phyloP scores from a whole-genome alignment of 2,888 invertebrate genomes.

The Lutraria lutraria region DNA sequence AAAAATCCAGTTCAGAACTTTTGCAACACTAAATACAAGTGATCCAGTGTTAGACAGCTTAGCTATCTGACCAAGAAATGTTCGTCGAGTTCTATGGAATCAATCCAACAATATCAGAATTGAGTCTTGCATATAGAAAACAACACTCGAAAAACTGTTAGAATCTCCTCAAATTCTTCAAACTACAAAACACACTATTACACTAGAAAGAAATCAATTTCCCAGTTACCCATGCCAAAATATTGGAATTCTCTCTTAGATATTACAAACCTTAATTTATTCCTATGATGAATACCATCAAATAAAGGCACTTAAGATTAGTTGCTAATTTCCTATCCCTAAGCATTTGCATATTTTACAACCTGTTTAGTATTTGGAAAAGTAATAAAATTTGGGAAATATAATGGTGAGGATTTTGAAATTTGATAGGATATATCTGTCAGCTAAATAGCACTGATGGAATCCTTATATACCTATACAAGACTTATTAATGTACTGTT shows the following conservation, averaged over 20 bases:
- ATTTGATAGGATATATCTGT: too few species aligned
- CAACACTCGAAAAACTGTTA: slow-evolving; percentile 13
- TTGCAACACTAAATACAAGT: not conserved
- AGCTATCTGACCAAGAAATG: not conserved
- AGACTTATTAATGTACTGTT: too few species aligned
- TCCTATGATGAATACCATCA: slow-evolving; percentile 9
- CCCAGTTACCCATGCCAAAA: slow-evolving; percentile 20
- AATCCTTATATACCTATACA: too few species aligned
- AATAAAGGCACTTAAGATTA: not conserved
- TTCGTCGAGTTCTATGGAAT: not conserved
- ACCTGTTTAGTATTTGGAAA: not conserved
- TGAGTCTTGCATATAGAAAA: not conserved
- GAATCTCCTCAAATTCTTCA: not conserved
- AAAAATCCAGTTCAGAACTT: slow-evolving; percentile 1
- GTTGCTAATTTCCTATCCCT: slow-evolving; percentile 10
- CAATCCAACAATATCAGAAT: not conserved
- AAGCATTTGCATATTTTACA: slow-evolving; percentile 12
- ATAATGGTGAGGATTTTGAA: too few species aligned
- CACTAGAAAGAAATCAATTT: slow-evolving; percentile 16
- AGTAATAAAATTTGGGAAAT: not conserved
- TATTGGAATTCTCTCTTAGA: slow-evolving; percentile 22
- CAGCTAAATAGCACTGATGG: too few species aligned
- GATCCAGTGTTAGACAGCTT: not conserved
- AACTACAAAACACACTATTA: slow-evolving; percentile 15
- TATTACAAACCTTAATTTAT: slow-evolving; percentile 17